phyloP scores from a whole-genome alignment of 2,888 invertebrate species.

The Ceratothoa steindachneri region DNA sequence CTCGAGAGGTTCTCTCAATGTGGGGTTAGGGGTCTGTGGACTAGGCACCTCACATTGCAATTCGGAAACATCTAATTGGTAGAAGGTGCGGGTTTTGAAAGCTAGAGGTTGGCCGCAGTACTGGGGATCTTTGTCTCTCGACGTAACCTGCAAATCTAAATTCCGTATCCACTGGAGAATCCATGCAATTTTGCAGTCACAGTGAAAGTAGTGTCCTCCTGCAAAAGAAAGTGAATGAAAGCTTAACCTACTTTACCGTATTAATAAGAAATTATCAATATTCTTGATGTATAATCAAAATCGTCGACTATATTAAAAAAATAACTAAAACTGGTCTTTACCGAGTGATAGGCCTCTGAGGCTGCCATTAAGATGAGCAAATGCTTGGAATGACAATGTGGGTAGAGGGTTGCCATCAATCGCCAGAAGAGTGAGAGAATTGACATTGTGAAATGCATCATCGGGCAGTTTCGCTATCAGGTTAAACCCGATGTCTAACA shows the following conservation, averaged over 20 bases:
- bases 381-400: constrained; percentile 74
- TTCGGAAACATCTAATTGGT: constrained; percentile 74
- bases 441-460: constrained; percentile 74
- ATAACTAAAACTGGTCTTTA: too few relatives aligned
- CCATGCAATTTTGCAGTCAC: constrained; percentile 84
- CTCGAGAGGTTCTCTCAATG: too few relatives aligned
- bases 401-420: constrained; percentile 85
- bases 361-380: constrained; percentile 73
- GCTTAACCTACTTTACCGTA: too few relatives aligned
- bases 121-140: constrained; percentile 84
- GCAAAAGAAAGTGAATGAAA: too few relatives aligned
- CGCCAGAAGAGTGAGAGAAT: constrained; percentile 77
- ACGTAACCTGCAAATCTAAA: constrained; percentile 84
- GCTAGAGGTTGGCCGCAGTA: constrained; percentile 80
- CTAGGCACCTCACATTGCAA: too few relatives aligned
- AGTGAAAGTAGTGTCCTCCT: constrained; percentile 76
- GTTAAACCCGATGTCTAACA: constrained; percentile 88
- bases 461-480: constrained; percentile 73
- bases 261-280: too few relatives aligned
- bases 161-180: constrained; percentile 84
- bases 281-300: too few relatives aligned
- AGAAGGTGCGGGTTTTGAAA: constrained; percentile 77
- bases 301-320: too few relatives aligned
- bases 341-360: constrained; percentile 77
- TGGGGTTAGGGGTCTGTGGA: too few relatives aligned